A percentile compares a stretch with the other conserved stretches of the same genome.
Evolutionary conservation across 1,140 invertebrate genomes (phyloP).

Genomic region (Sesamia nonagrioides): DNA sequence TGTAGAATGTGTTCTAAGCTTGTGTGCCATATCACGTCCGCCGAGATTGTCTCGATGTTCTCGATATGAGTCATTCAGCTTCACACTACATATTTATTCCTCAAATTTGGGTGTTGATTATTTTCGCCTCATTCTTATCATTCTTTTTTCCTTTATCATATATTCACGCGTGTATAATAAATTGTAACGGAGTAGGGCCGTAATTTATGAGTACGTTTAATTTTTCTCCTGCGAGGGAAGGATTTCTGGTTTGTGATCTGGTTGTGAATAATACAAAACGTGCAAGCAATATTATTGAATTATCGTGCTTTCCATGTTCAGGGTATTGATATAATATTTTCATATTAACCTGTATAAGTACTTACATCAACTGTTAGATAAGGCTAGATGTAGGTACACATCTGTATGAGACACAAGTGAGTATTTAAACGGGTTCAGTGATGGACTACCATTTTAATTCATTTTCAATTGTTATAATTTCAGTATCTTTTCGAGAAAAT

Average conservation of each 20-base stretch:
- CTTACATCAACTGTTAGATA: too few species aligned
- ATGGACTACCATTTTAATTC: too few species aligned
- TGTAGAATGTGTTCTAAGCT: not conserved
- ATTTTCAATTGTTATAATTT: too few species aligned
- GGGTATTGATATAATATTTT: not conserved
- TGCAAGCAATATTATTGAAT: not conserved
- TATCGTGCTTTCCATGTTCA: not conserved
- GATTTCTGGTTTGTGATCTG: not conserved
- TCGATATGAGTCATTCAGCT: constrained; percentile 35
- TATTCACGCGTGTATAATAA: constrained; percentile 12
- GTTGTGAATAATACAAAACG: not conserved
- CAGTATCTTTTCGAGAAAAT: too few species aligned
- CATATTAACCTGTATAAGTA: not conserved
- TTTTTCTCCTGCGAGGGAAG: not conserved
- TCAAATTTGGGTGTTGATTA: constrained; percentile 20
- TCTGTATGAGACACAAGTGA: not conserved
- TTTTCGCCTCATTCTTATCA: constrained; percentile 28
- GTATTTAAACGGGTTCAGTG: too few species aligned
- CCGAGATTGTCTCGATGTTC: constrained; percentile 34
- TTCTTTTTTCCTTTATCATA: not conserved
- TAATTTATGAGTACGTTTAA: constrained; percentile 31
- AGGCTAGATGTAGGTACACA: too few species aligned
- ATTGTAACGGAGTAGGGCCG: not conserved
- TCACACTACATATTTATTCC: constrained; percentile 35
- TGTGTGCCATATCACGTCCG: constrained; percentile 39